Evolutionary conservation across 2,113 vertebrate species (phyloP).

Genomic region (Chaetops frenatus): DNA sequence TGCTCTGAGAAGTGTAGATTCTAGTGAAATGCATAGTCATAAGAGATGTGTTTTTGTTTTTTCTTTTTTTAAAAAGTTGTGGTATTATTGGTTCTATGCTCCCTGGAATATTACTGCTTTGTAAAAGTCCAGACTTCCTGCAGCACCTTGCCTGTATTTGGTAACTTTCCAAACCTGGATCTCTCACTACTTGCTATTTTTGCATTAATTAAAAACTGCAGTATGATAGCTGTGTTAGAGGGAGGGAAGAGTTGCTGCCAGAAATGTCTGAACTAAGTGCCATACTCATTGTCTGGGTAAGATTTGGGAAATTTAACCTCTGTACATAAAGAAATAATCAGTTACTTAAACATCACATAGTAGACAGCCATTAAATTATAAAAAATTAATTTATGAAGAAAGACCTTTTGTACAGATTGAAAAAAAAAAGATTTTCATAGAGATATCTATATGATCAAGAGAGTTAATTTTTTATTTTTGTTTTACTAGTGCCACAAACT

Average conservation of each 20-base stretch:
- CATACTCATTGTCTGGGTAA: constrained; percentile 89
- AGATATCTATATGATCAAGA: constrained; percentile 96
- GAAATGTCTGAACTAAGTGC: constrained; percentile 93
- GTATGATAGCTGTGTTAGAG: constrained; percentile 75
- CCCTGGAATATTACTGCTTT: constrained; percentile 82
- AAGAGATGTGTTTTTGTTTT: constrained; percentile 76
- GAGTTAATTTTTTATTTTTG: constrained; percentile 93
- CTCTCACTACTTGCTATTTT: constrained; percentile 79
- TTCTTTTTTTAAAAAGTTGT: constrained; percentile 76
- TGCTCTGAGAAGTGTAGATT: constrained; percentile 84
- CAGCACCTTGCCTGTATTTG: constrained; percentile 75
- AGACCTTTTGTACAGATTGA: constrained; percentile 98
- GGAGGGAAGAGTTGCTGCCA: constrained; percentile 86
- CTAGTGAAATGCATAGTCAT: constrained; percentile 82
- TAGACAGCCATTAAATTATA: constrained; percentile 99
- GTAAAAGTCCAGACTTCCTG: constrained; percentile 78
- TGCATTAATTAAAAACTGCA: constrained; percentile 80
- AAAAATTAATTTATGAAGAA: constrained; percentile 99
- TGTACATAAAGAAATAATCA: constrained; percentile 88
- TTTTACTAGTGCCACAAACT: constrained; percentile 93
- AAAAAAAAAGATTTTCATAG: constrained; percentile 94
- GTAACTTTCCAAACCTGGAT: constrained; percentile 67
- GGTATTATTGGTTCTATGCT: constrained; percentile 87
- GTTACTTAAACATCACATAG: constrained; percentile 90
- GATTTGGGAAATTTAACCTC: constrained; percentile 86